Conservation (phyloP, 2,797 vertebrate species). For the Typhlichthys subterraneus region DNA sequence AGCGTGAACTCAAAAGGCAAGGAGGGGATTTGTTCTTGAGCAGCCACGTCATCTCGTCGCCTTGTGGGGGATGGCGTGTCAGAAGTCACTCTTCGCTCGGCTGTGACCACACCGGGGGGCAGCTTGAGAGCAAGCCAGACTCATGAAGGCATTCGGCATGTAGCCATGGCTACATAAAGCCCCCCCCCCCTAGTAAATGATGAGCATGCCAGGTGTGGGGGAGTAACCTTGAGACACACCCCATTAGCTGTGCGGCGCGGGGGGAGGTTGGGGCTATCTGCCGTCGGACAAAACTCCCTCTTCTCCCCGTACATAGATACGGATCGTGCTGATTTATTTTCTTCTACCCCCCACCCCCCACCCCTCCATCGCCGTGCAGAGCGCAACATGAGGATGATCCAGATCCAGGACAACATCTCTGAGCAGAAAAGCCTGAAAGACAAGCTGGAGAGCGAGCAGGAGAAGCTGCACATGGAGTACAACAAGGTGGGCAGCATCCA, state of each 20-base stretch:
- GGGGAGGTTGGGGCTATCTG: conserved; percentile 42
- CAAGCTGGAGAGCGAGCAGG: conserved; percentile 96
- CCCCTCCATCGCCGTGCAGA: conserved; percentile 80
- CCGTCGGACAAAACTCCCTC: conserved; percentile 50
- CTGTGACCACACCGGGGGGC: neutral
- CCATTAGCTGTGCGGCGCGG: conserved; percentile 51
- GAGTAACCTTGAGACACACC: conserved; percentile 70
- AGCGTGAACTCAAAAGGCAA: too few species aligned
- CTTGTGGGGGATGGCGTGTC: neutral
- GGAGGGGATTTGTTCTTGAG: too few species aligned
- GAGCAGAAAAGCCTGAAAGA: conserved; percentile 98
- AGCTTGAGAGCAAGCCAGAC: conserved; percentile 24
- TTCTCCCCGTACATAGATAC: conserved; percentile 49
- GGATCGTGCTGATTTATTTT: conserved; percentile 60
- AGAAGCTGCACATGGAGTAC: conserved; percentile 96
- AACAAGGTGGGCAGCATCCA: conserved; percentile 84
- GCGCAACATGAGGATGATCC: conserved; percentile 99
- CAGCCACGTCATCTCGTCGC: neutral
- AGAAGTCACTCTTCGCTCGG: neutral
- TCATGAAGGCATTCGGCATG: conserved; percentile 31
- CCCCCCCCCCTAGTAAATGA: conserved; percentile 37
- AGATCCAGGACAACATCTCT: conserved; percentile 98
- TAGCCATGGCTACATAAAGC: conserved; percentile 22
- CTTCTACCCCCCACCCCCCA: neutral
- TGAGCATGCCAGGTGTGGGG: conserved; percentile 48